Evolutionary conservation across 1,140 invertebrate species (phyloP).

Genomic region (Euura saliciscinereae): DNA sequence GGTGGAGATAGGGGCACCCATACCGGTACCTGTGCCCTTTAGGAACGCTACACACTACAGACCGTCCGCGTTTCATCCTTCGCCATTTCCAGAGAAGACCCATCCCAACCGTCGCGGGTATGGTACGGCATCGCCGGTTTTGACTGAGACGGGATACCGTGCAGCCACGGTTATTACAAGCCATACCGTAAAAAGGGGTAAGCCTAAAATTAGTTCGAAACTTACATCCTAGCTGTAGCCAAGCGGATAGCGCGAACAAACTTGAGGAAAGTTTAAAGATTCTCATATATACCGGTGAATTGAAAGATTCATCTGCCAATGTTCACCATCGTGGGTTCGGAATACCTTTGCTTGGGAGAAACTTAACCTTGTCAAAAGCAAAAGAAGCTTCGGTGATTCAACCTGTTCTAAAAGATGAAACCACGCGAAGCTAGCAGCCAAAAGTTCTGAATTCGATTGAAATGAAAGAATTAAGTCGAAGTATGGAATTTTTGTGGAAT

Average conservation of each 20-base stretch:
- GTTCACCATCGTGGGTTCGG: no score
- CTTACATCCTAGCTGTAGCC: slow-evolving; percentile 28
- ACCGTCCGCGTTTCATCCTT: slow-evolving; percentile 1
- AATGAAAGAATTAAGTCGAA: no score
- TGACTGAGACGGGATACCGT: slow-evolving; percentile 12
- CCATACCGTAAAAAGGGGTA: slow-evolving; percentile 32
- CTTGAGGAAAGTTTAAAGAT: background rate
- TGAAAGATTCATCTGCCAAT: slow-evolving; percentile 1
- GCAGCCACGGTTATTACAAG: slow-evolving; percentile 36
- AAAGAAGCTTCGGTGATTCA: no score
- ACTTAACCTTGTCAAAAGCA: no score
- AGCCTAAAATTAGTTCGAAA: slow-evolving; percentile 43
- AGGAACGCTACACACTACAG: no score
- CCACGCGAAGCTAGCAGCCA: no score
- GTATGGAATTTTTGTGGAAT: no score
- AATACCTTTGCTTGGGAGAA: no score
- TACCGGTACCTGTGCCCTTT: no score
- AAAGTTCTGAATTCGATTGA: no score
- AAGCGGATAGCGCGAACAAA: slow-evolving; percentile 8
- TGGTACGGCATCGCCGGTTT: slow-evolving; percentile 16
- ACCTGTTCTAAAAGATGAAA: no score
- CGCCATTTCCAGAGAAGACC: slow-evolving; percentile 13
- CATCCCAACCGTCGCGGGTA: background rate
- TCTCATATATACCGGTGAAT: slow-evolving; percentile 1
- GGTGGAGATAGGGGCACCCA: no score